These are phyloP conservation scores for Crotalus adamanteus DNA, from an alignment of 2,797 vertebrate genomes.

Conservation along the genomic window DNA sequence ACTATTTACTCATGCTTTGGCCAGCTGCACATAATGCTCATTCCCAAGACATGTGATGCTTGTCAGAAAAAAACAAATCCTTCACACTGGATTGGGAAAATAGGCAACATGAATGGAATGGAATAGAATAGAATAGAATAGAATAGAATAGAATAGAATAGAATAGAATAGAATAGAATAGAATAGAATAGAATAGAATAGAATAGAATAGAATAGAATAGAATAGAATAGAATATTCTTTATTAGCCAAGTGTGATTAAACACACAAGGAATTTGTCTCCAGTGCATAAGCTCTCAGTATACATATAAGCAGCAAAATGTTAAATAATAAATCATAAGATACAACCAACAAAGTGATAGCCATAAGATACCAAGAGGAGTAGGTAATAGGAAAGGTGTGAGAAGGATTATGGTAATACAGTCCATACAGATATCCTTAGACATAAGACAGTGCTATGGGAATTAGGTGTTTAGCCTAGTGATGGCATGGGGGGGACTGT, in stretches of 20 bases:
- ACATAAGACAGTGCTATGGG: not conserved
- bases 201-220: no score
- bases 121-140: no score
- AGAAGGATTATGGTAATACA: not conserved
- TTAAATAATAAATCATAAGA: not conserved
- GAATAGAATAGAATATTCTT: not conserved
- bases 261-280: not conserved
- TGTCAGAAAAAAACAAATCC: not conserved
- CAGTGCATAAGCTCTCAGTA: not conserved
- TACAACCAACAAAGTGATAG: not conserved
- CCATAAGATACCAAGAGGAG: not conserved
- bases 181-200: not conserved
- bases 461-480: not conserved
- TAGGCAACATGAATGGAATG: not conserved
- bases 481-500: not conserved
- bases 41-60: not conserved
- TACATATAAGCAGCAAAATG: no score
- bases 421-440: not conserved
- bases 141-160: no score
- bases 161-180: no score
- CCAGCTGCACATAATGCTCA: not conserved
- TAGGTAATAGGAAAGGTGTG: not conserved
- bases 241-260: not conserved
- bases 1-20: not conserved
- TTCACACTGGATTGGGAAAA: not conserved